Conservation (phyloP, 2,797 vertebrate species). For the Morelia viridis region DNA sequence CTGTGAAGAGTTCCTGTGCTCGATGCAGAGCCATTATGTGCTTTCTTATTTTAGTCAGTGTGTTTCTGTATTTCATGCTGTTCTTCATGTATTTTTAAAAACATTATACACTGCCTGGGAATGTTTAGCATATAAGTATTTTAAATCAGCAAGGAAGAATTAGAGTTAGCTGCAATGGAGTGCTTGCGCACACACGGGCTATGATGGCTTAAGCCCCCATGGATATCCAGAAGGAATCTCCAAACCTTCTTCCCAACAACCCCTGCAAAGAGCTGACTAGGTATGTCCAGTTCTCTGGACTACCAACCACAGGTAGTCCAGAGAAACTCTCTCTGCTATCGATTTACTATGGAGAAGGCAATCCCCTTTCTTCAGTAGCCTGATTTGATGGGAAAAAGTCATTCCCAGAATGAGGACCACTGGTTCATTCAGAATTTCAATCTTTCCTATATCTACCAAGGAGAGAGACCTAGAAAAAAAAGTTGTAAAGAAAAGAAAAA, state of each 20-base stretch:
- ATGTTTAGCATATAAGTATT: not conserved
- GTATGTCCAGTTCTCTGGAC: not conserved
- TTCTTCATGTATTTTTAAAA: not conserved
- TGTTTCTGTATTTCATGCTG: not conserved
- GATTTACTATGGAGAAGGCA: not conserved
- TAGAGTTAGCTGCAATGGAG: not conserved
- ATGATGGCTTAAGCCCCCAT: not conserved
- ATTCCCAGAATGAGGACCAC: not conserved
- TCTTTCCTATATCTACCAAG: not conserved
- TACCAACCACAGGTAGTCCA: not conserved
- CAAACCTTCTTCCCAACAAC: not conserved
- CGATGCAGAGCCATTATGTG: not conserved
- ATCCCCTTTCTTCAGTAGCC: not conserved
- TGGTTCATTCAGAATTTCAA: not conserved
- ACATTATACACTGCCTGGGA: not conserved
- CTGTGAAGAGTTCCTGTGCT: not conserved
- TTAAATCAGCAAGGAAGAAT: not conserved
- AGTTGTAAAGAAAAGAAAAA: not conserved
- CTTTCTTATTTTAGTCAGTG: not conserved
- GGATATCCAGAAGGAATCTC: not conserved
- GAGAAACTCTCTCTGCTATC: not conserved
- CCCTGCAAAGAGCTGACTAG: not conserved
- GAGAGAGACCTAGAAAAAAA: not conserved
- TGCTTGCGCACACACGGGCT: not conserved
- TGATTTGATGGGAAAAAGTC: not conserved